A percentile compares a stretch with the other conserved stretches of the same genome.
These are phyloP conservation scores for Drosophila nikananu DNA, from an alignment of 1,140 invertebrate genomes.

Conservation along the genomic window DNA sequence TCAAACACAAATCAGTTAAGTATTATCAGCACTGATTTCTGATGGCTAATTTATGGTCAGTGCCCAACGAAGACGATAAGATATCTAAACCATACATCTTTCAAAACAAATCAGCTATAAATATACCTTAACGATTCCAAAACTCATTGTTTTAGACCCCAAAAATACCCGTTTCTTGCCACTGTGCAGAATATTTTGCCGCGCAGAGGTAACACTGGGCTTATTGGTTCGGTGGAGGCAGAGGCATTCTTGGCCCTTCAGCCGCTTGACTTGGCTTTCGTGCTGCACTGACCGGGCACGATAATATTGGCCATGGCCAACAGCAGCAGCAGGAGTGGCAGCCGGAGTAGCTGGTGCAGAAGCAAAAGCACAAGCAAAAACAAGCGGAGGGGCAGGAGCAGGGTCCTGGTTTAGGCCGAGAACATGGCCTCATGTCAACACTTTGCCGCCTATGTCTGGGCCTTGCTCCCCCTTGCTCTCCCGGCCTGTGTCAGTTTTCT, in stretches of 20 bases:
- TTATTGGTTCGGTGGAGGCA: constrained; percentile 21
- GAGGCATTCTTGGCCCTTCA: constrained; percentile 32
- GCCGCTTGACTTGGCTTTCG: constrained; percentile 64
- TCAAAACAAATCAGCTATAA: not conserved
- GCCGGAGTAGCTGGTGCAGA: not conserved
- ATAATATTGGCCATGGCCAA: constrained; percentile 60
- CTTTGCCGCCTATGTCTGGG: constrained; percentile 53
- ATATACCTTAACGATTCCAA: not conserved
- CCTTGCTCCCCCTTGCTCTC: no score
- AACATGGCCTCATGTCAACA: constrained; percentile 76
- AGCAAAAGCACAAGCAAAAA: not conserved
- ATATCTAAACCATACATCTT: not conserved
- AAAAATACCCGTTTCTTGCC: not conserved
- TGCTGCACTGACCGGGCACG: constrained; percentile 56
- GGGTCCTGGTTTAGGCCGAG: constrained; percentile 41
- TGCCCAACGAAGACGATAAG: not conserved
- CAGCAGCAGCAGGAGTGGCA: constrained; percentile 3
- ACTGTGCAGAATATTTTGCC: constrained; percentile 24
- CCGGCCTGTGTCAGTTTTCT: constrained; percentile 67
- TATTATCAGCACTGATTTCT: constrained; percentile 6
- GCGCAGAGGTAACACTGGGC: constrained; percentile 20
- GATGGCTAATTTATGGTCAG: not conserved
- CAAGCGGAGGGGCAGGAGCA: not conserved
- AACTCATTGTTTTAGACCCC: not conserved
- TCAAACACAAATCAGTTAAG: not conserved